These are phyloP conservation scores for Noctua comes DNA, from an alignment of 2,888 invertebrate species.

Conservation along the genomic window DNA sequence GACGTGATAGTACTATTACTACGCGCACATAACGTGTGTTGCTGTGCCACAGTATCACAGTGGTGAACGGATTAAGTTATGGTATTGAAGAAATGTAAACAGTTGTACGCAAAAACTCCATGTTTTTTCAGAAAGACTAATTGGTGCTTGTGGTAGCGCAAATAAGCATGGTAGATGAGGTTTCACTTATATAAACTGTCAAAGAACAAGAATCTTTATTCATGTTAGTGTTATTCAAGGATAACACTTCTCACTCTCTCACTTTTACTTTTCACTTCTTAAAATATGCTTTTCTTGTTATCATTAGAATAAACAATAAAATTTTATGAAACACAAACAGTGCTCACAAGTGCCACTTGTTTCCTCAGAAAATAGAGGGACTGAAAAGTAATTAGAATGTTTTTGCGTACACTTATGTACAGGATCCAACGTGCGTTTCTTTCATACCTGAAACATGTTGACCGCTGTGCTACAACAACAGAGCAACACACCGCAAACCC, in stretches of 20 bases:
- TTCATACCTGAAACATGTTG: constrained; percentile 43
- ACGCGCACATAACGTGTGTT: constrained; percentile 58
- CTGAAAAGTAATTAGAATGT: constrained; percentile 1
- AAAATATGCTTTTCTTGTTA: not conserved
- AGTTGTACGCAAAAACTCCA: constrained; percentile 38
- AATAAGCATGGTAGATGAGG: not conserved
- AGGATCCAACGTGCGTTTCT: constrained; percentile 48
- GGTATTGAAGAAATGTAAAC: constrained; percentile 52
- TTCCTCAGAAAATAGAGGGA: constrained; percentile 1
- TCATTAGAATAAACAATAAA: not conserved
- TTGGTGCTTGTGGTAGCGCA: not conserved
- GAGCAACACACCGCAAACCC: constrained; percentile 52
- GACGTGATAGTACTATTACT: constrained; percentile 58
- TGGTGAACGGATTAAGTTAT: constrained; percentile 35
- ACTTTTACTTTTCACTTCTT: not conserved
- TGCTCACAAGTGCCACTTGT: not conserved
- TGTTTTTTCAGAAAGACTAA: not conserved
- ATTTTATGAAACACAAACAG: not conserved
- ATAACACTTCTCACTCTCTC: not conserved
- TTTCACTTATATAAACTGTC: not conserved
- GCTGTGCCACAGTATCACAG: constrained; percentile 33
- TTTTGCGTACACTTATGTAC: constrained; percentile 53
- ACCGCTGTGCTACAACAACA: constrained; percentile 56
- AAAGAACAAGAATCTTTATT: not conserved
- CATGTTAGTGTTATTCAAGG: not conserved